Percentiles rank a stretch among this genome's conserved stretches.
Evolutionary conservation across 2,797 vertebrate species (phyloP).

Genomic region (Stomatorhinus walkeri): DNA sequence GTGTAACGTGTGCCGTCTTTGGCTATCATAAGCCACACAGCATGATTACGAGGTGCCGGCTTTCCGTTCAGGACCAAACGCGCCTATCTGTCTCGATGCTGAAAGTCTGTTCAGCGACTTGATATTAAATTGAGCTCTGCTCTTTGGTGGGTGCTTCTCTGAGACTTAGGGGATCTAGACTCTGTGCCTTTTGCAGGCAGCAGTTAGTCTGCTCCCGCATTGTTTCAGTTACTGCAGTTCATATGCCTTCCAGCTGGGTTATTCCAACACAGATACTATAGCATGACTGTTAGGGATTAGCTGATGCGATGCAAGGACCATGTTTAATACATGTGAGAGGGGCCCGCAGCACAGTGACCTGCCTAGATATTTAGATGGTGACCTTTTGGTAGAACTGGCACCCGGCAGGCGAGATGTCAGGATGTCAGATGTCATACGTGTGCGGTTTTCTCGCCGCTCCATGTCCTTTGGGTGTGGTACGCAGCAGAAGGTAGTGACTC

Average conservation of each 20-base stretch:
- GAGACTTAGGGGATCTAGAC: slow-evolving; percentile 10
- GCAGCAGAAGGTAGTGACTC: neutral
- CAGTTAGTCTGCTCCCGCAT: slow-evolving; percentile 5
- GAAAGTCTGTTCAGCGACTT: slow-evolving; percentile 16
- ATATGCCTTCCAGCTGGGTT: neutral
- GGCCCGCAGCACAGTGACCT: neutral
- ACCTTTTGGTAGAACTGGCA: neutral
- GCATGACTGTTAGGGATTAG: neutral
- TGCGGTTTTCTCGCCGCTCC: neutral
- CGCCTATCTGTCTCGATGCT: slow-evolving; percentile 25
- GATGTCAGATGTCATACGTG: neutral
- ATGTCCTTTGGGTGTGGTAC: neutral
- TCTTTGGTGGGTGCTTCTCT: neutral
- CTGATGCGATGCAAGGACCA: neutral
- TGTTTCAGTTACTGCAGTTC: neutral
- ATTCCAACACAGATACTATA: neutral
- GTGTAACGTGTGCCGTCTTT: neutral
- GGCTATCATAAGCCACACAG: slow-evolving; percentile 18
- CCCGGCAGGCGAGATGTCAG: neutral
- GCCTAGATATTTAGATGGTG: neutral
- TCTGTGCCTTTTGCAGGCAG: slow-evolving; percentile 20
- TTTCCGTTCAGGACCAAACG: slow-evolving; percentile 20
- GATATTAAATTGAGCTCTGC: slow-evolving; percentile 17
- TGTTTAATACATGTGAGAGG: neutral
- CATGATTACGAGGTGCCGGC: slow-evolving; percentile 24